Evolutionary conservation across 2,797 vertebrate species (phyloP), one percentile per base, ranked within the genome.

Genomic region (Catamblyrhynchus diadema): DNA sequence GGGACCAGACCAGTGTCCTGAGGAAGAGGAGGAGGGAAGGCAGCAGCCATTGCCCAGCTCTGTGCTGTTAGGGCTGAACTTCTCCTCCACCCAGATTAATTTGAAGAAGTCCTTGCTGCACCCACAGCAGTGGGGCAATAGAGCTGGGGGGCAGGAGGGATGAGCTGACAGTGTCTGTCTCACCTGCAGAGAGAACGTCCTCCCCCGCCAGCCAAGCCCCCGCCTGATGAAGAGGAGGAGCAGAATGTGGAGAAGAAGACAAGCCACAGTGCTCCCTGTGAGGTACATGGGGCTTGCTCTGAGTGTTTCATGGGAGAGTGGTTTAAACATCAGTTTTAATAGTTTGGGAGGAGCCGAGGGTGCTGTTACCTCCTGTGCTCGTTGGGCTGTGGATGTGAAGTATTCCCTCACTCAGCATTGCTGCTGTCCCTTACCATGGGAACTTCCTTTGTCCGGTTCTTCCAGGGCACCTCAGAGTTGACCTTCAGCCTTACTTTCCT

Each of bases 201-300:
- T 12, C 98, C 97, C 3, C 98, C 98, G 9, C 98, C 98, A 2
- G 98, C 98, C 77, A 99, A 99, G 89, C 97, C 98, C 7, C 98
- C 98, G 0, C 98, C 98, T 0, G 98, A 98, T 69, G 98, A 98
- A 61, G 99, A 99, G 51, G 99, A 99, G 47, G 98, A 99, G 32
- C 97, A 96, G 37, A 94, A 93, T 1, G 15, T 60, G 53, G 98
- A 97, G 86, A 97, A 96, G 96, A 98, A 97, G 95, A 91, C 56
- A 80, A 91, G 94, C 45, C 96, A 97, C 10, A 54, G 84, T 81
- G 41, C 91, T 69, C 86, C 97, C 51, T 95, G 93, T 79, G 97
- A 98, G 97, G 98, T 98, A 97, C 1, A 28, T 81, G 67, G n/a
- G 61, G 7, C 50, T 88, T 50, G 13, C 22, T 41, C 27, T 14